A percentile compares a stretch with the other conserved stretches of the same genome.
Evolutionary conservation across 2,888 invertebrate genomes (phyloP).

Genomic region (Troides oblongomaculatus): DNA sequence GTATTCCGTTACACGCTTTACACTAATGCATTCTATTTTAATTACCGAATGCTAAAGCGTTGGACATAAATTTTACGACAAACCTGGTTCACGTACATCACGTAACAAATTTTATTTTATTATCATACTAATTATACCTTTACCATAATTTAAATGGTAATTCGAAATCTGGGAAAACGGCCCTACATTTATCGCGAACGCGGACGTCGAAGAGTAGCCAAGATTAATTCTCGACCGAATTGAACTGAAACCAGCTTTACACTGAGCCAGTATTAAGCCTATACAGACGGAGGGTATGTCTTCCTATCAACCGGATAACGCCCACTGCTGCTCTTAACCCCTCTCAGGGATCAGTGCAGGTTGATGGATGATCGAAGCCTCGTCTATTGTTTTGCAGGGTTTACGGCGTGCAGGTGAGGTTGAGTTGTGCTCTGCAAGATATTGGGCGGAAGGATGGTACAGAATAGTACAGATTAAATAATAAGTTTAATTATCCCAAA

Average conservation of each 20-base stretch:
- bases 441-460: too few species aligned
- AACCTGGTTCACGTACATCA: conserved; percentile 27
- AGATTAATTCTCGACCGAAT: conserved; percentile 33
- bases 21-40: conserved; percentile 28
- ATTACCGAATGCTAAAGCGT: conserved; percentile 25
- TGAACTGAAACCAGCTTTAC: conserved; percentile 33
- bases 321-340: too few species aligned
- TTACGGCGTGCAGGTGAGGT: too few species aligned
- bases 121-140: conserved; percentile 30
- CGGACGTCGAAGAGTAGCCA: conserved; percentile 33
- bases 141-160: conserved; percentile 31
- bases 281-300: conserved; percentile 5
- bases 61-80: conserved; percentile 28
- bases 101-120: conserved; percentile 31
- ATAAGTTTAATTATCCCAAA: too few species aligned
- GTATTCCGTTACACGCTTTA: conserved; percentile 21
- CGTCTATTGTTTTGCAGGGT: too few species aligned
- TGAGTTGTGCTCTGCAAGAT: too few species aligned
- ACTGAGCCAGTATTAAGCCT: conserved; percentile 25
- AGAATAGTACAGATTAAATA: too few species aligned
- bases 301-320: too few species aligned
- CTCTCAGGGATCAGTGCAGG: too few species aligned
- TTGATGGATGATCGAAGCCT: too few species aligned
- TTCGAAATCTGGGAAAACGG: conserved; percentile 29
- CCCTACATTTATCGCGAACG: conserved; percentile 30